Base-by-base conservation (phyloP, 2,113 vertebrate species). In the Spea multiplicata region DNA sequence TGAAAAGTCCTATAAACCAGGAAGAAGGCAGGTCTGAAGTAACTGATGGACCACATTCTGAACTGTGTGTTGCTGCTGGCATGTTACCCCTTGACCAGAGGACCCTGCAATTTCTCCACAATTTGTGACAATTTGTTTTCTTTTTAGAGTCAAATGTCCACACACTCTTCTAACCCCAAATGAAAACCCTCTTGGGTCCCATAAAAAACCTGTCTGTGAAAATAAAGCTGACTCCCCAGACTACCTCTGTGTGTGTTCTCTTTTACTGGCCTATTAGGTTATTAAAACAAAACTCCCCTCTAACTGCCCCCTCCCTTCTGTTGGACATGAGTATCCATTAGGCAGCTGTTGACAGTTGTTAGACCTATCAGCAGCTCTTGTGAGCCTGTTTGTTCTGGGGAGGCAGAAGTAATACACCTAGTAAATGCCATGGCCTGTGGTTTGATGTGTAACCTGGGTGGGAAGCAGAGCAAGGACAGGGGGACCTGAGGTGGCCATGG, bases 291-390 rank as follows among this genome's bases (percentile, higher is more conserved):
- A 80, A 83, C 78, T 79, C 78, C 78, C 78, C 71, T 73, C 71
- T 73, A 49, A 5, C 17, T 67, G 50, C 84, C 87, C 83, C 83
- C 85, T 84, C 83, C 84, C 45, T 0, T 67, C 65, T 68, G 52
- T 74, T 73, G 81, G 83, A 80, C 84, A 81, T 87, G 82, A 86
- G 84, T 85, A 81, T 87, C 85, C 86, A 80, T 89, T 86, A 89
- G 86, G 85, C 87, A 87, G 83, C 88, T 90, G 87, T 87, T 88
- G 88, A 89, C 89, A 88, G 86, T 88, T 84, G 83, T 88, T 84
- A 85, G 85, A 86, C 86, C 74, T 86, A 86, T 88, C 86, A 83
- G 88, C 87, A 86, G 86, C 85, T 90, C 74, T 0, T 49, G 75
- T 81, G 82, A 78, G 68, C 81, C 85, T 80, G 86, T 89, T 89